These are phyloP conservation scores for Heliothis subflexa DNA, from an alignment of 1,140 invertebrate species.

Conservation along the genomic window DNA sequence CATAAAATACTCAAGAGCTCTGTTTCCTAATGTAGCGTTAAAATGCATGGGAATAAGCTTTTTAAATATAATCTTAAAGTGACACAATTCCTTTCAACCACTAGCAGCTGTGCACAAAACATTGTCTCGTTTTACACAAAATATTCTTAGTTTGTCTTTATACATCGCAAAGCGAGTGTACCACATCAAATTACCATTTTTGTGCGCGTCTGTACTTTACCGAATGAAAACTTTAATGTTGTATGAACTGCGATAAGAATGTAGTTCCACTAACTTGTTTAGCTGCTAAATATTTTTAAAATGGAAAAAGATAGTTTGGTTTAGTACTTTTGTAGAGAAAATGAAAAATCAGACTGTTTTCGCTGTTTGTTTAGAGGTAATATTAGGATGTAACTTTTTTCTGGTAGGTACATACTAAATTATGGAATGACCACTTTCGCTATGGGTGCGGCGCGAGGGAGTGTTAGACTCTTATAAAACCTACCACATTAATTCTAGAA, in stretches of 20 bases:
- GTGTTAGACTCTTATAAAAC: no score
- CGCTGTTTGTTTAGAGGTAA: no score
- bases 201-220: constrained; percentile 35
- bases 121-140: constrained; percentile 28
- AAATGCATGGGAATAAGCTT: neutral
- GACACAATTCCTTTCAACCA: neutral
- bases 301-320: no score
- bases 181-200: constrained; percentile 49
- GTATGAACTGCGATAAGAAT: constrained; percentile 41
- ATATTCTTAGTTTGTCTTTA: constrained; percentile 45
- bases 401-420: no score
- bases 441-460: no score
- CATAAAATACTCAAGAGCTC: no score
- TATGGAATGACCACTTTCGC: no score
- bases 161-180: constrained; percentile 41
- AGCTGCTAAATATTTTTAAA: neutral
- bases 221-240: constrained; percentile 49
- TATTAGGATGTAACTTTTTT: no score
- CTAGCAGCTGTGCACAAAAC: constrained; percentile 19
- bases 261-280: constrained; percentile 14
- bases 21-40: no score
- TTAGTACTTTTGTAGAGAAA: no score
- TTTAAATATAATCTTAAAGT: constrained; percentile 5
- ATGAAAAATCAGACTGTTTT: no score
- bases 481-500: no score